Evolutionary conservation across 1,140 invertebrate genomes (phyloP), one percentile per base, ranked within the genome.

Genomic region (Drosophila kohkoa): DNA sequence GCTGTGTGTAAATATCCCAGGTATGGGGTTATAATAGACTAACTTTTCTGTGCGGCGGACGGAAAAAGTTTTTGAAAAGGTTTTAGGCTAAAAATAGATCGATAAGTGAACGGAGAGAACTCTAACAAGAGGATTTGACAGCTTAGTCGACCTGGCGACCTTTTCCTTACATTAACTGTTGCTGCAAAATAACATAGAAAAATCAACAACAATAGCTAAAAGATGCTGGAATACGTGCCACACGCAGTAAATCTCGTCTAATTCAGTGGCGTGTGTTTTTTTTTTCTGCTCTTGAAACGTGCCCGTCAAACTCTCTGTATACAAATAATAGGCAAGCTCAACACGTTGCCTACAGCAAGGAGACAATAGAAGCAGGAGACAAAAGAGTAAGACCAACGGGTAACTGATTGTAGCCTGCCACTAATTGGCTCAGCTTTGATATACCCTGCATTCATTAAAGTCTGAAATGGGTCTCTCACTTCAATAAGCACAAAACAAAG

Each of bases 221-320:
- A 38, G 3, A 46, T 48, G 55, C 48, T 63, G 32, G 41, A 67
- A 63, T 70, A 85, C 81, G 81, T 83, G 81, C 65, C 69, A 54
- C 65, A 81, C 68, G 77, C 75, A 41, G 30, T 57, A 64, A 83
- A 85, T 85, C 82, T 81, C 48, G 46, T 60, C 82, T 85, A 83
- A 77, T 65, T 74, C 75, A 79, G 15, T 75, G 74, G 16, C 57
- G 46, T 59, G 52, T 60, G 55, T 41, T 71, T 49, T 64, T 49
- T 64, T 20, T 20, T 59, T 58, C 60, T 54, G 35, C 35, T 52
- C 58, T 8, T 35, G 54, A 5, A 63, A 88, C 83, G 83, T 88
- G 83, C 73, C 45, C 64, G 72, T 70, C 67, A 71, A 76, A 43
- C 52, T 38, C 35, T 54, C 35, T 54, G 59, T 13, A 25, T 45